Base-by-base conservation (phyloP, 1,140 invertebrate species). In the Bradysia coprophila region DNA sequence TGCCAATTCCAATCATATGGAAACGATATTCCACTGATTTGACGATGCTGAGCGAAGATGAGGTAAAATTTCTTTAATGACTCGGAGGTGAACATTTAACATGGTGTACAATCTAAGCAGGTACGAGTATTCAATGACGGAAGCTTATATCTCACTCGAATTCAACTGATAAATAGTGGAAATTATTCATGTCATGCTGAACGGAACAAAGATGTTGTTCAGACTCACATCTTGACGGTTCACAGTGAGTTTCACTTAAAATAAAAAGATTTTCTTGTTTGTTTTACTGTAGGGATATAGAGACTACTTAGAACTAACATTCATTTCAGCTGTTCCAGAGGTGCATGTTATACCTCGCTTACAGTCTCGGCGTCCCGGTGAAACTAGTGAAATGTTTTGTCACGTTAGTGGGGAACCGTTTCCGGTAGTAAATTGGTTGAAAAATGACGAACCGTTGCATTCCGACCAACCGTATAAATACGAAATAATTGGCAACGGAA, bases 131-230 rank as follows among this genome's bases (percentile, higher is more conserved):
- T 79, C 56, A 72, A 67, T 28, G 78, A 81, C 49, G 81, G 80
- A 1, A 78, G 77, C 18, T 62, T 87, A 9, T 87, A 83, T 57
- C 64, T 86, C 40, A 81, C 75, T 22, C 69, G 74, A 39, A 73
- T 84, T 33, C 78, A 81, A 48, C 64, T 86, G 22, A 69, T 81
- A 18, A 78, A 85, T 53, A 75, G 78, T 21, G 82, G 82, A 10
- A 87, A 87, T 65, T 85, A 82, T 59, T 79, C 78, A 1, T 87
- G 82, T 55, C 74, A 82, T 51, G 80, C 81, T 19, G 68, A 78
- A 46, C 67, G 76, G 21, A 81, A 83, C 54, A 72, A 75, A 28
- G 75, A 80, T 49, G 71, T 84, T 18, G 73, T 80, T 32, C 81
- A 86, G 55, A 78, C 80, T 3, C 81, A 86, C 52, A 64, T 79